These are phyloP conservation scores for Diabrotica virgifera DNA, from an alignment of 1,140 invertebrate species.

Conservation along the genomic window DNA sequence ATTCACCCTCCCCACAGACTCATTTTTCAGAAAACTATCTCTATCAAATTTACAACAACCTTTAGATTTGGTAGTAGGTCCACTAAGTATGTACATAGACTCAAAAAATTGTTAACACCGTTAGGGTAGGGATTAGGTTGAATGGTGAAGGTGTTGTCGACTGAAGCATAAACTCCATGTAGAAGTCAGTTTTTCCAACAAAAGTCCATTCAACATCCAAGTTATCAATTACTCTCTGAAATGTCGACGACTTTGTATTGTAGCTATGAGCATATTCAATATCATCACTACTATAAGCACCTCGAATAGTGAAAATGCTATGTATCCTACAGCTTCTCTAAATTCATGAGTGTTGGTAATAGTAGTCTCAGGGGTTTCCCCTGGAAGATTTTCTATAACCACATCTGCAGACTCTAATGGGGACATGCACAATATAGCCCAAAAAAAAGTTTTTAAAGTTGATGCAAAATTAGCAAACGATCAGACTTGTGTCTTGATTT, in stretches of 20 bases:
- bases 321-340: constrained; percentile 61
- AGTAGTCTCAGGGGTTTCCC: constrained; percentile 48
- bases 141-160: constrained; percentile 57
- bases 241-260: constrained; percentile 74
- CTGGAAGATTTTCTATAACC: constrained; percentile 57
- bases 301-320: constrained; percentile 63
- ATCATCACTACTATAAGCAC: constrained; percentile 69
- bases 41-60: constrained; percentile 23
- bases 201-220: constrained; percentile 61
- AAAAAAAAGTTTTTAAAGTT: constrained; percentile 70
- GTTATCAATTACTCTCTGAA: constrained; percentile 62
- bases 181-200: constrained; percentile 57
- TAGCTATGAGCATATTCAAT: constrained; percentile 76
- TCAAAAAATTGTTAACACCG: constrained; percentile 48
- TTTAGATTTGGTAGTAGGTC: constrained; percentile 11
- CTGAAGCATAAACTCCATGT: constrained; percentile 56
- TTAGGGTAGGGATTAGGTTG: constrained; percentile 55
- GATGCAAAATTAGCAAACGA: constrained; percentile 57
- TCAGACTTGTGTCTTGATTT: constrained; percentile 50
- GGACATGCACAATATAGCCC: constrained; percentile 72
- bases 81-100: constrained; percentile 51
- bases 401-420: constrained; percentile 64
- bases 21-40: not conserved
- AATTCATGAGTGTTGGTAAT: constrained; percentile 57
- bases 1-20: constrained; percentile 12